Evolutionary conservation across 2,888 invertebrate genomes (phyloP), one percentile per base, ranked within the genome.

Genomic region (Harmothoe impar): DNA sequence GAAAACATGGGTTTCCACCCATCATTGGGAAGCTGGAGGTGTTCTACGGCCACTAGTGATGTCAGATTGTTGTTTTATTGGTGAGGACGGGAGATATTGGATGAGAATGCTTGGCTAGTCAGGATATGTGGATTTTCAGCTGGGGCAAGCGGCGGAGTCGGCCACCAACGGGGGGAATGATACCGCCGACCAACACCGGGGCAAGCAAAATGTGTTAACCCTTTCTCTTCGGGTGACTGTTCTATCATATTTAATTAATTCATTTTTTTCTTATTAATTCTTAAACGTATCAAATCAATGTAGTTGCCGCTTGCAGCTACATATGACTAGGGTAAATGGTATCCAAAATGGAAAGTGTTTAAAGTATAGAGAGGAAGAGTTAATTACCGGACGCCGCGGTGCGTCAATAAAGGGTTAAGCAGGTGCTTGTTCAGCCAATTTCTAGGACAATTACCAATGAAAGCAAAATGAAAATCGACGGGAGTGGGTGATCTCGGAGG

Each of bases 391-490:
- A 1, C 25, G 43, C 23, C 35, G 81, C 35, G 81, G 0, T 43
- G 81, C 43, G 33, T 12, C 31, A 31, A 1, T 25, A 31, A 81
- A 81, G 81, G n/a, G 81, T 81, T 81, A 81, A 43, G 43, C 81
- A 81, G 81, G 81, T 81, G 81, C 43, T 20, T 35, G 81, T 81
- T 81, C 81, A 35, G 35, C 1, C 81, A 81, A 81, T 81, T 81
- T 81, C 43, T 81, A 81, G 81, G 81, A 43, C 81, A 81, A 81
- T 81, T 81, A n/a, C 43, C 25, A 43, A 20, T 81, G 81, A 81
- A 35, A 33, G 43, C 17, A 81, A 81, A 17, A 23, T 33, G 43
- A 35, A 25, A 81, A 81, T 62, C 62, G 62, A 20, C 62, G 1
- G 62, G 10, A 52, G n/a, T n/a, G n/a, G n/a, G n/a, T n/a, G n/a